phyloP scores from a whole-genome alignment of 2,113 vertebrate genomes.

The Mystacornis crossleyi region DNA sequence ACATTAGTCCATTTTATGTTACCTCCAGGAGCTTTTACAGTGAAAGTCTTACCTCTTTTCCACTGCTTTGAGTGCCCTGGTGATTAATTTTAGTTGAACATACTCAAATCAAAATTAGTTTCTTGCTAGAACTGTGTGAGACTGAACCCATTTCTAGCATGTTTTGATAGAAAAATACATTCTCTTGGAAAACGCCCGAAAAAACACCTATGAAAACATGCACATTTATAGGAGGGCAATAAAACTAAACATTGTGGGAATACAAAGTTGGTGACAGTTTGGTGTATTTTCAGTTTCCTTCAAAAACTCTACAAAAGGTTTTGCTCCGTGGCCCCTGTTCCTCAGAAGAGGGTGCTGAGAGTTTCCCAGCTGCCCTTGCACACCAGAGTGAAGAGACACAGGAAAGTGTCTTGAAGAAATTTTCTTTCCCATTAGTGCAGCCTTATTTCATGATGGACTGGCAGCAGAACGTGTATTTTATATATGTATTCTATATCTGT shows the following conservation, averaged over 20 bases:
- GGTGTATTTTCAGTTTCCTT: neutral
- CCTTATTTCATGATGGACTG: neutral
- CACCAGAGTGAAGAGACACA: rapidly evolving
- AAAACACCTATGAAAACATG: neutral
- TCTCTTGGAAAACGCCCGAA: neutral
- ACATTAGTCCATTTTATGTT: conserved; percentile 30
- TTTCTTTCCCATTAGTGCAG: neutral
- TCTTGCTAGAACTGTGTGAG: neutral
- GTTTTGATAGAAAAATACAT: neutral
- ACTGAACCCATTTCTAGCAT: neutral
- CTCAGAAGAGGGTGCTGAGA: neutral
- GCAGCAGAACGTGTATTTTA: neutral
- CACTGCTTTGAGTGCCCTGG: neutral
- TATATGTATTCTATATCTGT: neutral
- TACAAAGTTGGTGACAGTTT: rapidly evolving
- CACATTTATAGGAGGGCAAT: neutral
- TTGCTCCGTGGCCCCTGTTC: rapidly evolving
- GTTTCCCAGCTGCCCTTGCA: neutral
- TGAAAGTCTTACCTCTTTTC: neutral
- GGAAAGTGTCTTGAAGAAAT: neutral
- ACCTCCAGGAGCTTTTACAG: conserved; percentile 11
- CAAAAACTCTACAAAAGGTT: neutral
- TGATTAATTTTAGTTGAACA: neutral
- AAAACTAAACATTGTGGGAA: neutral
- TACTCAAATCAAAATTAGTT: neutral